Percentiles rank a stretch among this genome's conserved stretches.
phyloP scores from a whole-genome alignment of 2,113 vertebrate genomes.

The Alethe castanea region DNA sequence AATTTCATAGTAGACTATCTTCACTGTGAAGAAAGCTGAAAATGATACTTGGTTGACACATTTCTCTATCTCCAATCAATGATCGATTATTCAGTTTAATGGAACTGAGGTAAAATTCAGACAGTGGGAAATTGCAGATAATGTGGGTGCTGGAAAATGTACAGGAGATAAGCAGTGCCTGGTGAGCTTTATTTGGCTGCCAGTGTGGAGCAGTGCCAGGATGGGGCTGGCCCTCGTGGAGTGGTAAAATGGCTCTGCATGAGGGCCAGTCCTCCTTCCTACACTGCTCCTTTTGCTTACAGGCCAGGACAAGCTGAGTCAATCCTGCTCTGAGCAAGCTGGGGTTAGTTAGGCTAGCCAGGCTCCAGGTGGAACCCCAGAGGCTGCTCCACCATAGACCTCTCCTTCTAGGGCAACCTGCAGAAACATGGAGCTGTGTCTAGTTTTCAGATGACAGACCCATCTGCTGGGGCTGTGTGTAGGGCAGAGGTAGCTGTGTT shows the following conservation, averaged over 20 bases:
- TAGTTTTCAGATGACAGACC: neutral
- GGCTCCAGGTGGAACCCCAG: neutral
- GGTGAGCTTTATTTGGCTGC: neutral
- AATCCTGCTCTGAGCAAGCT: neutral
- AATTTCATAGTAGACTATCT: neutral
- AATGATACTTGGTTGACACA: neutral
- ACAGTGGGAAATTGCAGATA: neutral
- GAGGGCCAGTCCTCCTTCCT: no score
- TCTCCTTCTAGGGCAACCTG: neutral
- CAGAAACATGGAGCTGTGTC: neutral
- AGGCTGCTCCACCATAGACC: rapidly evolving
- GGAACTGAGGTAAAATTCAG: neutral
- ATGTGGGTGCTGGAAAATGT: neutral
- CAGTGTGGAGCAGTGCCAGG: neutral
- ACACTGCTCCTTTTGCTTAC: neutral
- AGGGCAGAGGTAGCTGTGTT: neutral
- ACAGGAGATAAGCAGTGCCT: neutral
- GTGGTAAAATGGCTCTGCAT: neutral
- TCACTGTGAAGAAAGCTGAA: neutral
- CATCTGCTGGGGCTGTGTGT: neutral
- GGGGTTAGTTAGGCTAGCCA: neutral
- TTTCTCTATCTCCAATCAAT: neutral
- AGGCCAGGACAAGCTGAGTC: neutral
- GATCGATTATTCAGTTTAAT: neutral
- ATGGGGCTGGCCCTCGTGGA: neutral